phyloP scores from a whole-genome alignment of 2,113 vertebrate genomes.

The Calyptommatus sinebrachiatus region DNA sequence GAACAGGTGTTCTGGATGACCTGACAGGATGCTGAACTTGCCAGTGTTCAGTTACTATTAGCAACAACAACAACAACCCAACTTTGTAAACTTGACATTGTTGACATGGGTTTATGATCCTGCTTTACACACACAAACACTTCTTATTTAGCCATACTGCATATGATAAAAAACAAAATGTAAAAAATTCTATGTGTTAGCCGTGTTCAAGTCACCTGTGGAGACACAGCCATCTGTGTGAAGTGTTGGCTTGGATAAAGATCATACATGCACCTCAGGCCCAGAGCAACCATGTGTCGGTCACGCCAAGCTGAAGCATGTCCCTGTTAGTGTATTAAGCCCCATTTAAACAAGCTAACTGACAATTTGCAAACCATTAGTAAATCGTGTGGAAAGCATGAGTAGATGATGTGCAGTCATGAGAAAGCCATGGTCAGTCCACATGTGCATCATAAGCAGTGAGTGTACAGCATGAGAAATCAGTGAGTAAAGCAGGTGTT shows the following conservation, averaged over 20 bases:
- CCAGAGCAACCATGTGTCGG: background rate
- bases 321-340: slow-evolving; percentile 10
- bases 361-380: slow-evolving; percentile 24
- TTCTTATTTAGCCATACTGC: background rate
- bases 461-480: slow-evolving; percentile 24
- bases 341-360: background rate
- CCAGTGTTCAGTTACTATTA: background rate
- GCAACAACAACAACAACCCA: too few species aligned
- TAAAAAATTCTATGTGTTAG: background rate
- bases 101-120: slow-evolving; percentile 12
- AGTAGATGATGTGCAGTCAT: background rate
- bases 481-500: slow-evolving; percentile 28
- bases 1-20: background rate
- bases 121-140: slow-evolving; percentile 3
- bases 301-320: slow-evolving; percentile 11
- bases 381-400: slow-evolving; percentile 19
- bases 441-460: slow-evolving; percentile 8
- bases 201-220: background rate
- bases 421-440: slow-evolving; percentile 7
- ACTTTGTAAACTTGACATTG: background rate
- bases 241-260: background rate
- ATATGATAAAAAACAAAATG: background rate
- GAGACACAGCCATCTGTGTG: background rate
- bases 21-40: background rate
- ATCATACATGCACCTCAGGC: background rate